phyloP scores from a whole-genome alignment of 2,888 invertebrate species.

The Rhopalosiphum nymphaeae region DNA sequence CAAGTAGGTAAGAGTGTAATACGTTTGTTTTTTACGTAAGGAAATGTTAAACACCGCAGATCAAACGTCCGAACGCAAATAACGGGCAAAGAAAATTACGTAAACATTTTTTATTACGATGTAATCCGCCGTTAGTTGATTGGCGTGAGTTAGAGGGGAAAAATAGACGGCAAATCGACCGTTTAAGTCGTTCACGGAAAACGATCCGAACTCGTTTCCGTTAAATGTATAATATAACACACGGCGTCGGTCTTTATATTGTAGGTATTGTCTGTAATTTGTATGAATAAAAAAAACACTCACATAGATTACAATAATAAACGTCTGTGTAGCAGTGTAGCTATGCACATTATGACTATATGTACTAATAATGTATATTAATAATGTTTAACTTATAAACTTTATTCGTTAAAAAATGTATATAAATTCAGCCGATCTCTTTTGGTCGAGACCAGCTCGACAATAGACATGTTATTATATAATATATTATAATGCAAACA shows the following conservation, averaged over 20 bases:
- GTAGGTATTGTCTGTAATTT: not conserved
- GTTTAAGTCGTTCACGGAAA: conserved; percentile 25
- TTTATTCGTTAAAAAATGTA: not conserved
- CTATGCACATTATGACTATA: not conserved
- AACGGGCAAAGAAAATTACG: not conserved
- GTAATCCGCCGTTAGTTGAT: not conserved
- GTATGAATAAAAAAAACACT: not conserved
- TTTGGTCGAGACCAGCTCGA: not conserved
- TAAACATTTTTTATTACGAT: conserved; percentile 13
- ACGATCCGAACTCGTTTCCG: conserved; percentile 28
- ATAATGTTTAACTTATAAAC: no score
- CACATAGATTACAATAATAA: conserved; percentile 3
- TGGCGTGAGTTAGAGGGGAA: not conserved
- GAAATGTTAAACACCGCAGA: not conserved
- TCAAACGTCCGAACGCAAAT: not conserved
- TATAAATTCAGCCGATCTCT: not conserved
- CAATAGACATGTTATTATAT: not conserved
- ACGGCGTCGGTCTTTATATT: not conserved
- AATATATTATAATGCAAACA: not conserved
- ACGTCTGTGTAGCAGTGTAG: not conserved
- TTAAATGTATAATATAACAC: not conserved
- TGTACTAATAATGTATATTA: not conserved
- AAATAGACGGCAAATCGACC: conserved; percentile 9
- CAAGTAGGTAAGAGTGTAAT: not conserved
- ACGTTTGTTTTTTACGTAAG: not conserved